These are phyloP conservation scores for Dryobota labecula DNA, from an alignment of 2,888 invertebrate genomes.

Conservation along the genomic window DNA sequence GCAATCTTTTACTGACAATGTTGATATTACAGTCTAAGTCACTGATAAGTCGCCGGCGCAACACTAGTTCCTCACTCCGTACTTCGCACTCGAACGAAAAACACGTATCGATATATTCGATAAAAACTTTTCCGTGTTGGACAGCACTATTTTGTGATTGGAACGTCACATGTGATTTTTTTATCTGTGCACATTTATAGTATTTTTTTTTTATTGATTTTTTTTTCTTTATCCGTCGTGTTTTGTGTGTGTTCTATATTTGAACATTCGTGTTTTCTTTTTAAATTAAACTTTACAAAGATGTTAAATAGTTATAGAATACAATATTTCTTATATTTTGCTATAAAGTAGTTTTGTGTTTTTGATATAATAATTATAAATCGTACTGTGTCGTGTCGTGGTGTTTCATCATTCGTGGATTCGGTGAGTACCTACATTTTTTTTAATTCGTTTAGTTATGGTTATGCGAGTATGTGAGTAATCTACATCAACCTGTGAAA, in stretches of 20 bases:
- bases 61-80: slow-evolving; percentile 68
- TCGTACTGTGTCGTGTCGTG: slow-evolving; percentile 43
- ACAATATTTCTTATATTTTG: slow-evolving; percentile 80
- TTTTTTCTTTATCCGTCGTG: slow-evolving; percentile 21
- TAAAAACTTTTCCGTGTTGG: slow-evolving; percentile 37
- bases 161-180: slow-evolving; percentile 53
- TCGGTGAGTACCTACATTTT: slow-evolving; percentile 53
- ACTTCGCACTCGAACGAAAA: slow-evolving; percentile 57
- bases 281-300: slow-evolving; percentile 63
- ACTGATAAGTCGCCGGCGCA: slow-evolving; percentile 66
- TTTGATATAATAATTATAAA: slow-evolving; percentile 16
- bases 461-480: slow-evolving; percentile 1
- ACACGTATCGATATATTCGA: slow-evolving; percentile 63
- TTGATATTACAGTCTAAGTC: slow-evolving; percentile 60
- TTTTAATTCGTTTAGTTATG: slow-evolving; percentile 30
- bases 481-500: slow-evolving; percentile 22
- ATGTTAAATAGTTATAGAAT: slow-evolving; percentile 76
- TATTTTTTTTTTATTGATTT: slow-evolving; percentile 17
- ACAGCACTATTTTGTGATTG: slow-evolving; percentile 61
- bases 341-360: slow-evolving; percentile 76
- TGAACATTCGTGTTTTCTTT: slow-evolving; percentile 42
- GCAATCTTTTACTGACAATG: slow-evolving; percentile 60
- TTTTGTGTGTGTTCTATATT: slow-evolving; percentile 27
- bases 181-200: slow-evolving; percentile 42
- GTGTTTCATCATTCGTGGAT: slow-evolving; percentile 54